phyloP scores from a whole-genome alignment of 2,888 invertebrate species.

The Agonum fuliginosum region DNA sequence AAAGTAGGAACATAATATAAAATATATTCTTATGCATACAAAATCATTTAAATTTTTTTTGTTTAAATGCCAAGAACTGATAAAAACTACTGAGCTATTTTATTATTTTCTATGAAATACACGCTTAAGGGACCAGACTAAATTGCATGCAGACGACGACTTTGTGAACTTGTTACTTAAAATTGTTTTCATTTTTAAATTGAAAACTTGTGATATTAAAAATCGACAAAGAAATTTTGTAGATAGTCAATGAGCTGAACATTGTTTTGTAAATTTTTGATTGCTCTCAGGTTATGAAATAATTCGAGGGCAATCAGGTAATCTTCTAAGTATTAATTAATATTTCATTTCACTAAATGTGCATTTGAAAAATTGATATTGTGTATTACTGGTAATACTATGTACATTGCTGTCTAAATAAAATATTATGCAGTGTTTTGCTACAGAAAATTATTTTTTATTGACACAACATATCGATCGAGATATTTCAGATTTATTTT shows the following conservation, averaged over 20 bases:
- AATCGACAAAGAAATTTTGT: slow-evolving; percentile 40
- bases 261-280: slow-evolving; percentile 17
- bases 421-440: slow-evolving; percentile 57
- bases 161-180: slow-evolving; percentile 9
- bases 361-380: slow-evolving; percentile 44
- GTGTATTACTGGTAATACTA: slow-evolving; percentile 44
- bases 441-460: slow-evolving; percentile 27
- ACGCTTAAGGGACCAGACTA: slow-evolving; percentile 57
- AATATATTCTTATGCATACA: slow-evolving; percentile 32
- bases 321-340: slow-evolving; percentile 20
- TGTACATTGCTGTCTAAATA: slow-evolving; percentile 56
- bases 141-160: slow-evolving; percentile 47
- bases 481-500: too few species aligned
- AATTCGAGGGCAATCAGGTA: slow-evolving; percentile 20
- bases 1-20: slow-evolving; percentile 13
- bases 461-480: too few species aligned
- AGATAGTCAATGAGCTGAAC: slow-evolving; percentile 37
- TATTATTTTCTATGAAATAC: slow-evolving; percentile 23
- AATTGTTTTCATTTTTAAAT: slow-evolving; percentile 32
- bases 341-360: slow-evolving; percentile 24
- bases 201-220: slow-evolving; percentile 49
- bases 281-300: slow-evolving; percentile 21
- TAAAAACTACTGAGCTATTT: not conserved
- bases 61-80: slow-evolving; percentile 2
- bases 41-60: slow-evolving; percentile 15